A percentile compares a stretch with the other conserved stretches of the same genome.
Evolutionary conservation across 1,140 invertebrate genomes (phyloP).

Genomic region (Papilio glaucus): DNA sequence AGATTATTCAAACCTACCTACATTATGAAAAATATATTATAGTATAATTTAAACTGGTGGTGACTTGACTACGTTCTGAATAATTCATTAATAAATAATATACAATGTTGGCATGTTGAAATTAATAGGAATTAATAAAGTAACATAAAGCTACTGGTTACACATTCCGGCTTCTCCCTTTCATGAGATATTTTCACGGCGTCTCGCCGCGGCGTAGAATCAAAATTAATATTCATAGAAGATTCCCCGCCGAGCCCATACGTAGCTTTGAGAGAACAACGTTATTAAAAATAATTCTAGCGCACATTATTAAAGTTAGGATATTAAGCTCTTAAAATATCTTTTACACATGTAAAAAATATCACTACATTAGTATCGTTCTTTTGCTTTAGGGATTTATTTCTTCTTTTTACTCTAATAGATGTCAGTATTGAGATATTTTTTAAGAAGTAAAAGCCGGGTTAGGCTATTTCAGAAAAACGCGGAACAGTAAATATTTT

Average conservation of each 20-base stretch:
- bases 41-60: too few relatives aligned
- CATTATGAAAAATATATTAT: too few relatives aligned
- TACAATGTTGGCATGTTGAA: background rate
- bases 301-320: background rate
- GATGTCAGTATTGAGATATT: too few relatives aligned
- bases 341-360: too few relatives aligned
- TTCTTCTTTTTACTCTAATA: too few relatives aligned
- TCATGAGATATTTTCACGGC: conserved; percentile 6
- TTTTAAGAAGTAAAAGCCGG: too few relatives aligned
- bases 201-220: background rate
- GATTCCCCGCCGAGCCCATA: conserved; percentile 11
- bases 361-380: too few relatives aligned
- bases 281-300: conserved; percentile 25
- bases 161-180: background rate
- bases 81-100: background rate
- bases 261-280: conserved; percentile 3
- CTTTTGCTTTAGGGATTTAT: too few relatives aligned
- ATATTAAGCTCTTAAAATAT: conserved; percentile 1
- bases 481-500: too few relatives aligned
- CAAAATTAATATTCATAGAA: conserved; percentile 15
- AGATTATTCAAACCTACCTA: too few relatives aligned
- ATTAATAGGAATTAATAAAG: conserved; percentile 12
- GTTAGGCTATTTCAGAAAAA: too few relatives aligned
- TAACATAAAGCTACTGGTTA: background rate
- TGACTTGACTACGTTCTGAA: too few relatives aligned